Evolutionary conservation across 1,140 invertebrate species (phyloP).

Genomic region (Heliconius hewitsoni): DNA sequence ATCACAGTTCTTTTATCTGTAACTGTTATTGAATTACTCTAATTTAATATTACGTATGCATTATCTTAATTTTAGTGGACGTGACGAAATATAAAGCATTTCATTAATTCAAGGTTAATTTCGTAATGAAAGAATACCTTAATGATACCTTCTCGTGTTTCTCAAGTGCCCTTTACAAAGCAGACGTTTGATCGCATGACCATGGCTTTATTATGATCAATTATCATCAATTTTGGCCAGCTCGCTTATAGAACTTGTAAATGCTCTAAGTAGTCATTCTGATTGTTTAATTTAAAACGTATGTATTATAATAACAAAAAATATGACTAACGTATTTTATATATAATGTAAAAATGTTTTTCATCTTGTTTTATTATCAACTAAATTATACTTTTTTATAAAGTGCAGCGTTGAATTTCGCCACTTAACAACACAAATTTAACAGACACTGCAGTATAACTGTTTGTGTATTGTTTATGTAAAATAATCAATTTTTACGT

Average conservation of each 20-base stretch:
- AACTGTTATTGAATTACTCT: neutral
- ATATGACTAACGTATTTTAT: too few relatives aligned
- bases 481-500: neutral
- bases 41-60: neutral
- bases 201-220: constrained; percentile 11
- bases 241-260: neutral
- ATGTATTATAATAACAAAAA: neutral
- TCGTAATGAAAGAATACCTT: constrained; percentile 9
- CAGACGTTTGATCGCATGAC: constrained; percentile 7
- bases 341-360: too few relatives aligned
- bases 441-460: too few relatives aligned
- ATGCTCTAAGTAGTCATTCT: neutral
- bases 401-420: too few relatives aligned
- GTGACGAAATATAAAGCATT: neutral
- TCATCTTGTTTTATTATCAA: too few relatives aligned
- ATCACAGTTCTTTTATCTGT: neutral
- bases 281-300: neutral
- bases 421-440: too few relatives aligned
- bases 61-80: neutral
- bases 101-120: constrained; percentile 8
- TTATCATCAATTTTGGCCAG: constrained; percentile 6
- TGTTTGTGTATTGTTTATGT: too few relatives aligned
- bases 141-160: neutral
- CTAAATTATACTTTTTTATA: too few relatives aligned
- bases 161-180: neutral